Evolutionary conservation across 2,888 invertebrate genomes (phyloP).

Genomic region (Tiliacea citrago): DNA sequence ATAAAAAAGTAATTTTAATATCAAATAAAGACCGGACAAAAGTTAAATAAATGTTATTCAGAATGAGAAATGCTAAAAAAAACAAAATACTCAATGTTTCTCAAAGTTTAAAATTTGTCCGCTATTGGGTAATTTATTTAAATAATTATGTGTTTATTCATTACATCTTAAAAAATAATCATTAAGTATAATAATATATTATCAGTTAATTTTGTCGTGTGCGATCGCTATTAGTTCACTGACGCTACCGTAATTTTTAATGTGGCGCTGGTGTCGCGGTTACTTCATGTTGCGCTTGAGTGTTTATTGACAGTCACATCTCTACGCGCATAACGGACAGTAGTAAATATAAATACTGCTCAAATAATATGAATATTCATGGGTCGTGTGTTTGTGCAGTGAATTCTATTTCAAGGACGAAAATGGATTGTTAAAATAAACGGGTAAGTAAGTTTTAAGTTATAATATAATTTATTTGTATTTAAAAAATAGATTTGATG

Average conservation of each 20-base stretch:
- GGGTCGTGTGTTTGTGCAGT: conserved; percentile 20
- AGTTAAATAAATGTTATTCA: conserved; percentile 52
- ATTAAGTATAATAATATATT: conserved; percentile 34
- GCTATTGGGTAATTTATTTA: conserved; percentile 34
- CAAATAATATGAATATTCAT: conserved; percentile 34
- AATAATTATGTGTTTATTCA: conserved; percentile 34
- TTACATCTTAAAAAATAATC: conserved; percentile 33
- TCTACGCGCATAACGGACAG: conserved; percentile 33
- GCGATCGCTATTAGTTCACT: conserved; percentile 34
- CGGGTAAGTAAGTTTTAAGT: conserved; percentile 17
- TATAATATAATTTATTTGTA: conserved; percentile 46
- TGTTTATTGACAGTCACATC: conserved; percentile 34
- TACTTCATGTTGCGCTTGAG: conserved; percentile 34
- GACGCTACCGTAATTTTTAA: conserved; percentile 33
- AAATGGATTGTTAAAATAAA: conserved; percentile 36
- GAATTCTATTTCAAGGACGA: conserved; percentile 36
- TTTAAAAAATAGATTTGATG: conserved; percentile 46
- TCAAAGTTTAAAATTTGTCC: conserved; percentile 36
- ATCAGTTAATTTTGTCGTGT: conserved; percentile 33
- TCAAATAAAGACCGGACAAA: conserved; percentile 38
- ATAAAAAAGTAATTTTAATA: conserved; percentile 45
- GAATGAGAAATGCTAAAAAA: no score
- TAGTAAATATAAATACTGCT: conserved; percentile 34
- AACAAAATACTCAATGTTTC: conserved; percentile 30
- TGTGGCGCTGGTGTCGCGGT: conserved; percentile 34